Evolutionary conservation across 1,140 invertebrate genomes (phyloP).

Genomic region (Drosophila trapezifrons): DNA sequence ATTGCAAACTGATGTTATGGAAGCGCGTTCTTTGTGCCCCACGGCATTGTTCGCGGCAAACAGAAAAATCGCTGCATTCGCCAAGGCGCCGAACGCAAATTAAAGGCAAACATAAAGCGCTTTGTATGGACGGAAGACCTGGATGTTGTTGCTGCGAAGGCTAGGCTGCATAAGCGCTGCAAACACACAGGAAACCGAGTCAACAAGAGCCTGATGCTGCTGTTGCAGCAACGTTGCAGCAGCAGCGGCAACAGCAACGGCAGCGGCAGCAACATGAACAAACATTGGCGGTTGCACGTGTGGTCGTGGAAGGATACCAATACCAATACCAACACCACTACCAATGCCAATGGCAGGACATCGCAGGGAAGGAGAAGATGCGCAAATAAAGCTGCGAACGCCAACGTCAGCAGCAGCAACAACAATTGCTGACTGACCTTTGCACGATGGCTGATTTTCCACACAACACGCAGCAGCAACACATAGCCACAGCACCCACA

Average conservation of each 20-base stretch:
- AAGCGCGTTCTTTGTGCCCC: conserved; percentile 9
- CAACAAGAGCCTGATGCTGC: conserved; percentile 56
- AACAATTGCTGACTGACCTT: conserved; percentile 69
- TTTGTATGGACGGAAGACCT: conserved; percentile 28
- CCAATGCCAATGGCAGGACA: conserved; percentile 37
- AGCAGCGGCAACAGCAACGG: conserved; percentile 22
- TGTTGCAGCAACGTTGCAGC: conserved; percentile 13
- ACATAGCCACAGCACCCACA: conserved; percentile 6
- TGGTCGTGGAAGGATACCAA: conserved; percentile 44
- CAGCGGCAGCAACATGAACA: conserved; percentile 44
- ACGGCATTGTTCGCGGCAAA: conserved; percentile 48
- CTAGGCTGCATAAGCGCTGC: conserved; percentile 70
- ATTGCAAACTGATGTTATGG: conserved; percentile 24
- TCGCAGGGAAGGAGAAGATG: conserved; percentile 41
- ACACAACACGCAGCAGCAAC: conserved; percentile 14
- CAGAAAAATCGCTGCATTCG: conserved; percentile 59
- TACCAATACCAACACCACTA: conserved; percentile 25
- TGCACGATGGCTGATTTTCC: conserved; percentile 53
- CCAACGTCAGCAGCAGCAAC: conserved; percentile 66
- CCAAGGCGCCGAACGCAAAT: conserved; percentile 74
- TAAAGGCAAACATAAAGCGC: conserved; percentile 69
- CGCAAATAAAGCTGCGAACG: conserved; percentile 68
- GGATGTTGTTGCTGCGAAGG: conserved; percentile 25
- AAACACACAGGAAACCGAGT: conserved; percentile 60
- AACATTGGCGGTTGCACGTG: conserved; percentile 49